Percentiles rank a stretch among this genome's conserved stretches.
Evolutionary conservation across 2,797 vertebrate genomes (phyloP).

Genomic region (Anomalospiza imberbis): DNA sequence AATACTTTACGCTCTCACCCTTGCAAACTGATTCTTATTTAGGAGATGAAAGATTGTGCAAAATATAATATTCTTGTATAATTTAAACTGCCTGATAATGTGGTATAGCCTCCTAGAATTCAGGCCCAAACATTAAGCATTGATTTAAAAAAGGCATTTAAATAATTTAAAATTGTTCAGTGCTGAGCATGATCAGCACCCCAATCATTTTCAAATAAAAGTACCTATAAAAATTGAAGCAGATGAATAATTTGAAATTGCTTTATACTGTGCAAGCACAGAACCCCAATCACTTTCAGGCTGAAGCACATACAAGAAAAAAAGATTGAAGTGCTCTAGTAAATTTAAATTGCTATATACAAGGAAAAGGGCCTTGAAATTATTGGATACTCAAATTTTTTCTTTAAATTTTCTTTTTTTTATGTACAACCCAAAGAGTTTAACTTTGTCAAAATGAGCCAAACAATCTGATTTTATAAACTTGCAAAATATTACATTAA

Average conservation of each 20-base stretch:
- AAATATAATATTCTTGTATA: not conserved
- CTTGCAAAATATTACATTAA: not conserved
- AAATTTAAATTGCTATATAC: constrained; percentile 52
- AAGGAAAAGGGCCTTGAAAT: constrained; percentile 45
- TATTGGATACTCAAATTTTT: not conserved
- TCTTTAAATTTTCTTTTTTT: constrained; percentile 5
- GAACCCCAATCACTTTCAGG: constrained; percentile 38
- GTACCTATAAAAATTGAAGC: constrained; percentile 27
- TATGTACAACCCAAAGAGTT: not conserved
- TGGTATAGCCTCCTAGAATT: not conserved
- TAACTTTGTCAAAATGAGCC: not conserved
- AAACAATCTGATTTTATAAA: not conserved
- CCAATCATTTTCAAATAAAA: constrained; percentile 47
- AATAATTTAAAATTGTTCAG: constrained; percentile 48
- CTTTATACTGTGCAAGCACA: not conserved
- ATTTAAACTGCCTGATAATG: constrained; percentile 8
- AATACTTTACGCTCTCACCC: not conserved
- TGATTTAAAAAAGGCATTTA: constrained; percentile 39
- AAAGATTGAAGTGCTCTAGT: not conserved
- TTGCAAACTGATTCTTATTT: constrained; percentile 25
- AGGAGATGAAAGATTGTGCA: constrained; percentile 3
- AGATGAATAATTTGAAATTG: constrained; percentile 61
- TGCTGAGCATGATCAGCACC: constrained; percentile 29
- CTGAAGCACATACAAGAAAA: not conserved
- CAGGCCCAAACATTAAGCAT: not conserved